phyloP scores from a whole-genome alignment of 1,140 invertebrate genomes.

The Drosophila albomicans region DNA sequence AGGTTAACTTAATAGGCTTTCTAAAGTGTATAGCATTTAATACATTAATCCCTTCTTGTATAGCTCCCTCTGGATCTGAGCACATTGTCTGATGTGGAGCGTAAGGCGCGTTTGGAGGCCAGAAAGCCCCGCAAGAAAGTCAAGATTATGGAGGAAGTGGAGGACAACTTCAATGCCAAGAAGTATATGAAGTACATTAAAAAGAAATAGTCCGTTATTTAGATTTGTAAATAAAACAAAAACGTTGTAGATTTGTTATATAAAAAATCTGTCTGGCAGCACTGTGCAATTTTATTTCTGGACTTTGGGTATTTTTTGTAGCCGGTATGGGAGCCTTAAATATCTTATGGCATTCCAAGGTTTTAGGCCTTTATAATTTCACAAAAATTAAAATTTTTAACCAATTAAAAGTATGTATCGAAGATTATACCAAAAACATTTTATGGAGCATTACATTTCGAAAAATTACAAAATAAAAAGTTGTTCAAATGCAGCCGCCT shows the following conservation, averaged over 20 bases:
- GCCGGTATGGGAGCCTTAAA: too few relatives aligned
- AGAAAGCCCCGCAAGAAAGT: slow-evolving; percentile 92
- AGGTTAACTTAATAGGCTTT: slow-evolving; percentile 85
- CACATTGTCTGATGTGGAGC: slow-evolving; percentile 89
- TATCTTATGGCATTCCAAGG: too few relatives aligned
- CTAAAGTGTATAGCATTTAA: neutral
- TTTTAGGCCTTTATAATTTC: too few relatives aligned
- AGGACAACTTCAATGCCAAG: slow-evolving; percentile 91
- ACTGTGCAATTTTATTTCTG: neutral
- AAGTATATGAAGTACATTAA: slow-evolving; percentile 92
- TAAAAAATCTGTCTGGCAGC: slow-evolving; percentile 36
- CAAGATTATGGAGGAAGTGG: slow-evolving; percentile 90
- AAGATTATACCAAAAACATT: too few relatives aligned
- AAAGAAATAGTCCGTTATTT: slow-evolving; percentile 84
- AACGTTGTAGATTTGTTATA: slow-evolving; percentile 23
- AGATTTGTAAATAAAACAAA: slow-evolving; percentile 29
- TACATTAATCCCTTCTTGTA: slow-evolving; percentile 66
- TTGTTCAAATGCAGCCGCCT: too few relatives aligned
- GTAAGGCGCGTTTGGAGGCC: slow-evolving; percentile 87
- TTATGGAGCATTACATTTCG: too few relatives aligned
- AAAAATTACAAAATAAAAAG: too few relatives aligned
- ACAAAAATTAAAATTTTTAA: too few relatives aligned
- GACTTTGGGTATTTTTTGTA: neutral
- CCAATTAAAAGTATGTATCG: too few relatives aligned
- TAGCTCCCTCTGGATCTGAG: slow-evolving; percentile 92